A percentile compares a stretch with the other conserved stretches of the same genome.
Evolutionary conservation across 2,888 invertebrate genomes (phyloP).

Genomic region (Latrodectus elegans): DNA sequence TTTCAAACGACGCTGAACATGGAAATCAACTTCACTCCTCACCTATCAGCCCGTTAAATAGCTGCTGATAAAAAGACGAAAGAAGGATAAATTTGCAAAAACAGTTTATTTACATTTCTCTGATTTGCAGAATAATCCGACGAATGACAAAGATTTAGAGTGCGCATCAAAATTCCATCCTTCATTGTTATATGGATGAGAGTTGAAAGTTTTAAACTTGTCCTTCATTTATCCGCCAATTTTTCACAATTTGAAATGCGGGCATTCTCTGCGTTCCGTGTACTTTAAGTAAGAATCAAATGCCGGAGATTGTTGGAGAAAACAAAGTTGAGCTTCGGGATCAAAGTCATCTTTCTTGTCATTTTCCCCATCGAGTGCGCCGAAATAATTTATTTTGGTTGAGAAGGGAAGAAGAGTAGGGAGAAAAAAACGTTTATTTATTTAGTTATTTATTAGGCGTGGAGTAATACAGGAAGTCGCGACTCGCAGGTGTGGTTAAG

Average conservation of each 20-base stretch:
- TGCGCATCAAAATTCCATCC: slow-evolving; percentile 59
- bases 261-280: not conserved
- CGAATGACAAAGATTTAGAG: slow-evolving; percentile 46
- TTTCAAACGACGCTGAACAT: slow-evolving; percentile 49
- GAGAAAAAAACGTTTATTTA: slow-evolving; percentile 11
- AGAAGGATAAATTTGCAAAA: slow-evolving; percentile 10
- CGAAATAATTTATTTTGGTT: slow-evolving; percentile 47
- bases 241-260: slow-evolving; percentile 51
- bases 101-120: slow-evolving; percentile 61
- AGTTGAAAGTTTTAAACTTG: slow-evolving; percentile 55
- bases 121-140: slow-evolving; percentile 36
- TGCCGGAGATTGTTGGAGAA: slow-evolving; percentile 12
- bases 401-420: slow-evolving; percentile 6
- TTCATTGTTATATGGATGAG: slow-evolving; percentile 53
- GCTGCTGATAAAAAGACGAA: slow-evolving; percentile 33
- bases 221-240: slow-evolving; percentile 65
- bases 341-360: slow-evolving; percentile 63
- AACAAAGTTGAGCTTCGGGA: slow-evolving; percentile 43
- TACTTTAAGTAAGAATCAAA: slow-evolving; percentile 55
- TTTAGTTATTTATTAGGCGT: slow-evolving; percentile 10
- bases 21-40: slow-evolving; percentile 53
- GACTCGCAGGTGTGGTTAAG: slow-evolving; percentile 48
- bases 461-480: slow-evolving; percentile 21
- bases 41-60: slow-evolving; percentile 30
- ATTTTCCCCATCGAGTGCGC: slow-evolving; percentile 25